A percentile compares a stretch with the other conserved stretches of the same genome.
phyloP scores from a whole-genome alignment of 2,888 invertebrate genomes.

The Callinectes sapidus region DNA sequence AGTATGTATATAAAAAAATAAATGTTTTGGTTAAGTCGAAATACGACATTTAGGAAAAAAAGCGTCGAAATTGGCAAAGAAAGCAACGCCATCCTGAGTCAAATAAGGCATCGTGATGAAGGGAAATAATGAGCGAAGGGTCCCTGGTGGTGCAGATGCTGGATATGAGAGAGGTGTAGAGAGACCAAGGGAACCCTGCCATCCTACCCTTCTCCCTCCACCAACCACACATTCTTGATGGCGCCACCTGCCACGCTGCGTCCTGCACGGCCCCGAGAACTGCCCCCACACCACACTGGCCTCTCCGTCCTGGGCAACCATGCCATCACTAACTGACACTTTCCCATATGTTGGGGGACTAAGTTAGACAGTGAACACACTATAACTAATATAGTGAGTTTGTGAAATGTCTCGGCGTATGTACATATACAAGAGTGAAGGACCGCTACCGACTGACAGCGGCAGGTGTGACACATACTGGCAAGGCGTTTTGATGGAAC shows the following conservation, averaged over 20 bases:
- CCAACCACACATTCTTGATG: neutral
- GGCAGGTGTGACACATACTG: neutral
- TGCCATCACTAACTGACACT: neutral
- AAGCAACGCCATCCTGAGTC: neutral
- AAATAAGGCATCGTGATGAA: neutral
- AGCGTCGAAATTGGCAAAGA: neutral
- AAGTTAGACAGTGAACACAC: neutral
- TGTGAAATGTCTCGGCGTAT: neutral
- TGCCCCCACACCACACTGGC: neutral
- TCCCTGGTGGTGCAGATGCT: constrained; percentile 1
- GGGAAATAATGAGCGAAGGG: neutral
- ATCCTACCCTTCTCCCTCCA: neutral
- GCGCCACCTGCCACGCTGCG: neutral
- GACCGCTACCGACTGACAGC: neutral
- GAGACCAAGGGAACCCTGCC: neutral
- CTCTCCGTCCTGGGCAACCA: neutral
- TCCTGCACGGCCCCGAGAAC: neutral
- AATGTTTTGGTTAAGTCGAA: neutral
- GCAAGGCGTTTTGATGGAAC: neutral
- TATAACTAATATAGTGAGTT: neutral
- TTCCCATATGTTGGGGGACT: neutral
- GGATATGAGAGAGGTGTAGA: neutral
- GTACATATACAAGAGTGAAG: neutral
- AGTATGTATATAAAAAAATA: neutral
- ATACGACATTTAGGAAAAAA: neutral